Evolutionary conservation across 2,113 vertebrate species (phyloP).

Genomic region (Phrynosoma platyrhinos): DNA sequence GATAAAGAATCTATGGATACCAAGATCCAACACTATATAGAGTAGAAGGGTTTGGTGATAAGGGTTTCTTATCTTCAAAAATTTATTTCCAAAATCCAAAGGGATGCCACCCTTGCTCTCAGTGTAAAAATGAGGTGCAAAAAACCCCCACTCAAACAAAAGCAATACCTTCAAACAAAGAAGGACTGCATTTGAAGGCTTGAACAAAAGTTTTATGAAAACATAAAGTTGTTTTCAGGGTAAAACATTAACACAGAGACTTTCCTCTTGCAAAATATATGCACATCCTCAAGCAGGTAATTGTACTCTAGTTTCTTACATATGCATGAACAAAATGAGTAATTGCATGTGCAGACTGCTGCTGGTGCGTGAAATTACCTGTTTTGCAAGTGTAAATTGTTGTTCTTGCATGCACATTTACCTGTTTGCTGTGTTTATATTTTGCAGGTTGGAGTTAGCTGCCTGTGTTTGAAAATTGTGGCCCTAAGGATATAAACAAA

Average conservation of each 20-base stretch:
- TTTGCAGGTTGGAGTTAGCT: conserved; percentile 49
- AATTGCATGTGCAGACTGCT: conserved; percentile 60
- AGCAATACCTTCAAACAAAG: too few relatives aligned
- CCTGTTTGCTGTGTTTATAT: conserved; percentile 60
- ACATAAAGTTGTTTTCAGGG: conserved; percentile 55
- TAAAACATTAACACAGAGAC: conserved; percentile 52
- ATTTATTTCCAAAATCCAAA: not conserved
- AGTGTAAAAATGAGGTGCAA: not conserved
- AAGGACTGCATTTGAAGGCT: conserved; percentile 26
- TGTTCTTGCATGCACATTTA: conserved; percentile 67
- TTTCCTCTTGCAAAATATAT: conserved; percentile 60
- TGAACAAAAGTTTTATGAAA: conserved; percentile 47
- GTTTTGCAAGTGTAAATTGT: conserved; percentile 72
- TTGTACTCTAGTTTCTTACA: conserved; percentile 56
- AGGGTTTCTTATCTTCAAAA: not conserved
- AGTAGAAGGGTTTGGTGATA: not conserved
- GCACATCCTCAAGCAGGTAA: conserved; percentile 60
- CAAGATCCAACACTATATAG: not conserved
- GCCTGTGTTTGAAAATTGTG: conserved; percentile 46
- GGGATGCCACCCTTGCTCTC: not conserved
- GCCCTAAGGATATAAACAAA: conserved; percentile 36
- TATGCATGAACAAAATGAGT: conserved; percentile 69
- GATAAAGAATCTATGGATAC: too few relatives aligned
- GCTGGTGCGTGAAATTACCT: conserved; percentile 62
- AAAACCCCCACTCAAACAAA: too few relatives aligned